Base-by-base conservation (phyloP, 1,140 invertebrate genomes). In the Ephestia elutella region DNA sequence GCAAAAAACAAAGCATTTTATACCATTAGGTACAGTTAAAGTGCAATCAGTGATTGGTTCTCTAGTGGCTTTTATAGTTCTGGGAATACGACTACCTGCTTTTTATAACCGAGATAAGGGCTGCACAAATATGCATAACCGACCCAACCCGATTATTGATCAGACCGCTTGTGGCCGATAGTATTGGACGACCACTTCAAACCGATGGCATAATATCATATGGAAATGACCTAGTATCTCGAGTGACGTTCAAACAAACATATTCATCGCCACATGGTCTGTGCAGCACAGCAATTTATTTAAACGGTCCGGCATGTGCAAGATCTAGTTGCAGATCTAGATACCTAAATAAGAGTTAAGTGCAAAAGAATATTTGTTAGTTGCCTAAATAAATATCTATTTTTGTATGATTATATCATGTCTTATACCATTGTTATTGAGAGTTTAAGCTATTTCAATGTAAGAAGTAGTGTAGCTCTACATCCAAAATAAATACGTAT, bases 41-140 rank as follows among this genome's bases (percentile, higher is more conserved):
- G 38, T 69, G 62, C 49, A 68, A 62, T 65, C 65, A 56, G 62
- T 63, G 68, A 57, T 64, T 56, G 60, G 70, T 62, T 70, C 68
- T 75, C 68, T 63, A 76, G 68, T 71, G 63, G 56, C 65, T 70
- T 66, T 21, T 70, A 68, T 69, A 66, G 50, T 82, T 81, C 74
- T 66, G 70, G 68, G 83, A 82, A 83, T 69, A 65, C 69, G 72
- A 75, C 80, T 85, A 85, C 82, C 82, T 85, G 82, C 73, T 80
- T 76, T 82, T 82, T 82, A 71, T 78, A 73, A 64, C 63, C 19
- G 54, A 70, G 75, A 75, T 81, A 78, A 73, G 67, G 66, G 60
- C 58, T 67, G 65, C 68, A 78, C 68, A 81, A 77, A 73, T 74
- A 75, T 76, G 70, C 61, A 66, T 63, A 74, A 79, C 73, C 77